A percentile compares a stretch with the other conserved stretches of the same genome.
Evolutionary conservation across 2,888 invertebrate genomes (phyloP).

Genomic region (Pemphredon lugubris): DNA sequence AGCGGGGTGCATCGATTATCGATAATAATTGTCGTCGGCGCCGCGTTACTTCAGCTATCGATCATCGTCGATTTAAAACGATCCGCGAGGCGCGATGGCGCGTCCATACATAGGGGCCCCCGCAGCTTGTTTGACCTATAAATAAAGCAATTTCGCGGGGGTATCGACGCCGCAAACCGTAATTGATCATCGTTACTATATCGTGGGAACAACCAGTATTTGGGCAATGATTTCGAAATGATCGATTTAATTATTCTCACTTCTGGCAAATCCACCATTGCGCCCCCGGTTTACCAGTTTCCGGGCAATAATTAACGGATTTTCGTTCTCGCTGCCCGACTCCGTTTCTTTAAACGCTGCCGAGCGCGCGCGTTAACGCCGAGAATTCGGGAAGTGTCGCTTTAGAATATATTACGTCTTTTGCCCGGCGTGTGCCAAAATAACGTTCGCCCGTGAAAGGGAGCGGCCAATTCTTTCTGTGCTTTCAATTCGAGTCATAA

Average conservation of each 20-base stretch:
- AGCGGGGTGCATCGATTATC: conserved; percentile 36
- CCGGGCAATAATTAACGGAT: too few species aligned
- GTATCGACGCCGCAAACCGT: neutral
- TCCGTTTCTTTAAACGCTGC: too few species aligned
- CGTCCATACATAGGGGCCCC: neutral
- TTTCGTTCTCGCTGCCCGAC: too few species aligned
- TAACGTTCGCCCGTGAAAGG: neutral
- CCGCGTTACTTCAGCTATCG: conserved; percentile 19
- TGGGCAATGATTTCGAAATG: neutral
- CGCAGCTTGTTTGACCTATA: neutral
- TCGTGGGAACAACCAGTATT: neutral
- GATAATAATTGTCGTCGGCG: conserved; percentile 48
- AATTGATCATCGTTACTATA: too few species aligned
- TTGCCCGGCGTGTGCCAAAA: neutral
- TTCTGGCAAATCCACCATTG: too few species aligned
- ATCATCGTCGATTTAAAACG: conserved; percentile 13
- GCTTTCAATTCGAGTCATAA: conserved; percentile 10
- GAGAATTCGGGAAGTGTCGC: conserved; percentile 9
- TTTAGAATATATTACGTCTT: conserved; percentile 3
- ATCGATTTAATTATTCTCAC: neutral
- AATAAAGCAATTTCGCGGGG: neutral
- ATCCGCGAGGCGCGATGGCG: neutral
- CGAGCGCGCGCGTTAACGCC: conserved; percentile 17
- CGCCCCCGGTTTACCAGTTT: conserved; percentile 14
- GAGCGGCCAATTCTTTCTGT: conserved; percentile 2